Evolutionary conservation across 2,797 vertebrate species (phyloP).

Genomic region (Menidia menidia): DNA sequence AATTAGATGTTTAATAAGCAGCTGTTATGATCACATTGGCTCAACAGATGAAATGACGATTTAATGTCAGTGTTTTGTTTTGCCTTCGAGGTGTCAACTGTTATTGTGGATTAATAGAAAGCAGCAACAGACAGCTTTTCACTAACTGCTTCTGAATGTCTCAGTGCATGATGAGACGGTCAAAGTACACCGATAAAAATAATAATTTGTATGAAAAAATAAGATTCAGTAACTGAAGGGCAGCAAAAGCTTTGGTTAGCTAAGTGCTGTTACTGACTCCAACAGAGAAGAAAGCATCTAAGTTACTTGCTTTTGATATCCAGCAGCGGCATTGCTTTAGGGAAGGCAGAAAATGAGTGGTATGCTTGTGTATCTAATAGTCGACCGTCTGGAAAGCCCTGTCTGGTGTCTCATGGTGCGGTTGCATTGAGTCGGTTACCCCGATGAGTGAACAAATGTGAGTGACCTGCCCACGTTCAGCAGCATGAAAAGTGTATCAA

Average conservation of each 20-base stretch:
- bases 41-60: conserved; percentile 13
- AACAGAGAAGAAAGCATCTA: conserved; percentile 7
- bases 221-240: conserved; percentile 45
- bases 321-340: conserved; percentile 50
- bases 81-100: conserved; percentile 1
- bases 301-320: conserved; percentile 27
- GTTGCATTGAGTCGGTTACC: not conserved
- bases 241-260: conserved; percentile 42
- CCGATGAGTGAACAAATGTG: conserved; percentile 1
- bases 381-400: not conserved
- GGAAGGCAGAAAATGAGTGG: conserved; percentile 27
- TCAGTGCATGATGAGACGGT: not conserved
- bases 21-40: conserved; percentile 10
- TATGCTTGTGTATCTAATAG: not conserved
- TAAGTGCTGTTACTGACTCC: conserved; percentile 32
- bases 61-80: not conserved
- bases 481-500: not conserved
- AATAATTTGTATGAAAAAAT: conserved; percentile 23
- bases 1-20: conserved; percentile 18
- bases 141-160: not conserved
- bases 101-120: not conserved
- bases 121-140: not conserved
- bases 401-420: conserved; percentile 12
- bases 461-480: not conserved
- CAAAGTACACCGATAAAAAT: not conserved